A percentile compares a stretch with the other conserved stretches of the same genome.
phyloP scores from a whole-genome alignment of 2,797 vertebrate genomes.

The Thamnophis elegans region DNA sequence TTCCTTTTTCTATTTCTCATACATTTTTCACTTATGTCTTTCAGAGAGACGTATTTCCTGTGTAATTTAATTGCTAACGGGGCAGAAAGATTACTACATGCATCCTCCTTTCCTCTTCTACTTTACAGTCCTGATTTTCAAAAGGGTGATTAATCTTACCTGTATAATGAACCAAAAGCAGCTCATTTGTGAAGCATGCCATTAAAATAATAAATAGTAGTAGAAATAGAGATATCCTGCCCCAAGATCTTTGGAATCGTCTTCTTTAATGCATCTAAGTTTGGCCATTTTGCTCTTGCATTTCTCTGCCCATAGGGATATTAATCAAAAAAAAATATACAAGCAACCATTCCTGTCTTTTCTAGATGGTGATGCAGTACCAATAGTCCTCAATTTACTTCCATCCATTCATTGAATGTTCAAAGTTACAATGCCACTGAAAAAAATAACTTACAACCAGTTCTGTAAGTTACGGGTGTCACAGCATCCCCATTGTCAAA shows the following conservation, averaged over 20 bases:
- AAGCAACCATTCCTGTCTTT: background rate
- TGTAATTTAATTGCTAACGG: background rate
- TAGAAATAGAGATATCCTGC: background rate
- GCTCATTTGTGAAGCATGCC: background rate
- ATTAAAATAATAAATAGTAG: background rate
- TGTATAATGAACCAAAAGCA: background rate
- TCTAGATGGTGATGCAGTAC: background rate
- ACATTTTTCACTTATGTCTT: background rate
- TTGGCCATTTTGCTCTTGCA: background rate
- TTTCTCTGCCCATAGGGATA: background rate
- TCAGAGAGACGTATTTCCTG: background rate
- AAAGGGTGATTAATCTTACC: background rate
- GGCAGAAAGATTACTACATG: background rate
- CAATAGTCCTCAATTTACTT: background rate
- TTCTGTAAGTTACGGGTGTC: background rate
- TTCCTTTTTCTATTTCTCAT: background rate
- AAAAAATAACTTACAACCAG: background rate
- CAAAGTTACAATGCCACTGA: background rate
- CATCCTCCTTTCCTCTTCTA: background rate
- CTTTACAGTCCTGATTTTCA: background rate
- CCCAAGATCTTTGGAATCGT: background rate
- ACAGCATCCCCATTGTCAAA: background rate
- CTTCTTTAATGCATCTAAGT: background rate
- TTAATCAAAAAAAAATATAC: background rate
- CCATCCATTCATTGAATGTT: background rate